Percentiles rank a stretch among this genome's conserved stretches.
Conservation (phyloP, 1,140 invertebrate genomes). For the Apis dorsata region DNA sequence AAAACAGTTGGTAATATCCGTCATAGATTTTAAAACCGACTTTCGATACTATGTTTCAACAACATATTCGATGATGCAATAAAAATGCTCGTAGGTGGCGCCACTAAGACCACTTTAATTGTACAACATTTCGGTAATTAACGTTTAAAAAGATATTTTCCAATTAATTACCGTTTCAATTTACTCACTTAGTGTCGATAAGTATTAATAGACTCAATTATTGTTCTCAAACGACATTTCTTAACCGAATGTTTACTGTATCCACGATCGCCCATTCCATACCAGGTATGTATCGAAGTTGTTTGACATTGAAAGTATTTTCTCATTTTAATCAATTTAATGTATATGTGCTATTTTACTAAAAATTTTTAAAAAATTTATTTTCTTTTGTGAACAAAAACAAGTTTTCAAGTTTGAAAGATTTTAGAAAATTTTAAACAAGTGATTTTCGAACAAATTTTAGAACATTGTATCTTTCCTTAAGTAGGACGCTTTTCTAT, state of each 20-base stretch:
- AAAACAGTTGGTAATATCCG: not conserved
- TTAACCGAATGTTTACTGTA: slow-evolving; percentile 82
- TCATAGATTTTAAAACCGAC: not conserved
- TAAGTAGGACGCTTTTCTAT: slow-evolving; percentile 38
- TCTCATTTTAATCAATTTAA: slow-evolving; percentile 5
- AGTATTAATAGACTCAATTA: not conserved
- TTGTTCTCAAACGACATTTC: not conserved
- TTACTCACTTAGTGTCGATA: not conserved
- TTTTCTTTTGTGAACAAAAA: too few relatives aligned
- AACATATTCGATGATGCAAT: not conserved
- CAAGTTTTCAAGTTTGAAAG: not conserved
- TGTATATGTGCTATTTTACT: not conserved
- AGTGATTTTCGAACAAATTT: not conserved
- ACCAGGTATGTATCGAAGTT: slow-evolving; percentile 79
- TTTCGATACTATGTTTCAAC: not conserved
- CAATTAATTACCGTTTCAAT: slow-evolving; percentile 20
- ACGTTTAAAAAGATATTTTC: slow-evolving; percentile 21
- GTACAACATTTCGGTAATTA: slow-evolving; percentile 30
- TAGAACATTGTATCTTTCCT: not conserved
- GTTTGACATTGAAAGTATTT: slow-evolving; percentile 62
- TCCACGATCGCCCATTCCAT: slow-evolving; percentile 84
- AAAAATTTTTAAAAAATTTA: not conserved
- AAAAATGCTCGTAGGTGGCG: slow-evolving; percentile 15
- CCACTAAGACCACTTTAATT: slow-evolving; percentile 19
- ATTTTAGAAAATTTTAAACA: not conserved